Evolutionary conservation across 2,797 vertebrate genomes (phyloP).

Genomic region (Spinus pinus): DNA sequence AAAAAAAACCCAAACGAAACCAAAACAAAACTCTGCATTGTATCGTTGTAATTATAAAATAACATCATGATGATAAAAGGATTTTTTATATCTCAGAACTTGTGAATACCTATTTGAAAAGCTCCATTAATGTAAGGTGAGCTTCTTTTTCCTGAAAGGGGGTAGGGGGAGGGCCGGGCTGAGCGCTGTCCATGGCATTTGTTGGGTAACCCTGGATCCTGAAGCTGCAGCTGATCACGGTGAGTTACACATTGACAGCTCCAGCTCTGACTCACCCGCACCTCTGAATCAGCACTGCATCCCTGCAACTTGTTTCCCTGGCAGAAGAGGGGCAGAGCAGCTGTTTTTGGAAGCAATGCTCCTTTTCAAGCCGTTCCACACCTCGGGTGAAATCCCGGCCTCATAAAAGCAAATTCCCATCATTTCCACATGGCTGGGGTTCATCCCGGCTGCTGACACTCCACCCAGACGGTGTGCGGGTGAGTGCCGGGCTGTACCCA

Average conservation of each 20-base stretch:
- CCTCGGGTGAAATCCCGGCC: background rate
- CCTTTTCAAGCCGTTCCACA: background rate
- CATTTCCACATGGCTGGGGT: background rate
- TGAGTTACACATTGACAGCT: background rate
- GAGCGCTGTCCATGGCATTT: background rate
- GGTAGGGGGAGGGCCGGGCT: accelerated
- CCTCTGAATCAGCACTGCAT: background rate
- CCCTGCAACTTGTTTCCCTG: background rate
- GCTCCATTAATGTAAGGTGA: background rate
- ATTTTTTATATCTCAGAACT: background rate
- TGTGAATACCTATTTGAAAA: background rate
- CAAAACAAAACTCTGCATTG: background rate
- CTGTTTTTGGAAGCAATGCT: accelerated
- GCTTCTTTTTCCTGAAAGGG: background rate
- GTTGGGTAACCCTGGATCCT: accelerated
- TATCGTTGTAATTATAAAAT: background rate
- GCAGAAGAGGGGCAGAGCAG: background rate
- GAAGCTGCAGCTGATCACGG: background rate
- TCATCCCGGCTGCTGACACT: accelerated
- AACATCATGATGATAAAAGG: background rate
- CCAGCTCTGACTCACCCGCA: background rate
- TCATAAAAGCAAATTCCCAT: background rate
- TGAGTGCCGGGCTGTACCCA: accelerated
- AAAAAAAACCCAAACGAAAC: background rate
- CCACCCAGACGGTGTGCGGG: accelerated